These are phyloP conservation scores for Oligia strigilis DNA, from an alignment of 2,888 invertebrate genomes.

Conservation along the genomic window DNA sequence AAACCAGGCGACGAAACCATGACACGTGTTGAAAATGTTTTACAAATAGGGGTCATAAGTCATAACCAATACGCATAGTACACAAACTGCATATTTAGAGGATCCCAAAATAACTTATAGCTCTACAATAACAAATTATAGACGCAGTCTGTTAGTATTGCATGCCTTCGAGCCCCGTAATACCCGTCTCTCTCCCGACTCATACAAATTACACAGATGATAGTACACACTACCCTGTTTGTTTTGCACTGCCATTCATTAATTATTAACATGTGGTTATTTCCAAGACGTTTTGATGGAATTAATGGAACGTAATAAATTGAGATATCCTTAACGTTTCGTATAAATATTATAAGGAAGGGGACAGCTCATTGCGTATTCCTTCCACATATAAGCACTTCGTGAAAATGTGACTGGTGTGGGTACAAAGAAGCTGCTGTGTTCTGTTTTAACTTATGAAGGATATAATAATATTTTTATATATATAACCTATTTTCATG, in stretches of 20 bases:
- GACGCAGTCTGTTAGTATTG: constrained; percentile 41
- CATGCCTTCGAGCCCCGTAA: constrained; percentile 21
- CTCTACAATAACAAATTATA: constrained; percentile 37
- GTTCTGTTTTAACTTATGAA: constrained; percentile 66
- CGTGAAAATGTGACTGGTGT: constrained; percentile 79
- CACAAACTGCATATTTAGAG: constrained; percentile 18
- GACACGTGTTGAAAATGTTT: background rate
- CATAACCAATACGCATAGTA: background rate
- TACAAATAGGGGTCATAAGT: background rate
- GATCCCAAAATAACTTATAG: constrained; percentile 15
- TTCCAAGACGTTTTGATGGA: constrained; percentile 52
- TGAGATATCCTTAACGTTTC: constrained; percentile 78
- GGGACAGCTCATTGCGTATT: constrained; percentile 82
- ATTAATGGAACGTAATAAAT: constrained; percentile 80
- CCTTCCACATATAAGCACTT: constrained; percentile 80
- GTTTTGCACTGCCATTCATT: constrained; percentile 24
- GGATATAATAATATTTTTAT: constrained; percentile 50
- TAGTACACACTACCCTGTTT: constrained; percentile 24
- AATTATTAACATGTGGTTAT: constrained; percentile 51
- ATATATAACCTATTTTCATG: constrained; percentile 18
- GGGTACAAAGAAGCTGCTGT: constrained; percentile 70
- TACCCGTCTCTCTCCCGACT: constrained; percentile 17
- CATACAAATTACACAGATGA: constrained; percentile 41
- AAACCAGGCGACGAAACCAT: background rate
- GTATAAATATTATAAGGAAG: constrained; percentile 78